Evolutionary conservation across 1,140 invertebrate species (phyloP).

Genomic region (Neodiprion fabricii): DNA sequence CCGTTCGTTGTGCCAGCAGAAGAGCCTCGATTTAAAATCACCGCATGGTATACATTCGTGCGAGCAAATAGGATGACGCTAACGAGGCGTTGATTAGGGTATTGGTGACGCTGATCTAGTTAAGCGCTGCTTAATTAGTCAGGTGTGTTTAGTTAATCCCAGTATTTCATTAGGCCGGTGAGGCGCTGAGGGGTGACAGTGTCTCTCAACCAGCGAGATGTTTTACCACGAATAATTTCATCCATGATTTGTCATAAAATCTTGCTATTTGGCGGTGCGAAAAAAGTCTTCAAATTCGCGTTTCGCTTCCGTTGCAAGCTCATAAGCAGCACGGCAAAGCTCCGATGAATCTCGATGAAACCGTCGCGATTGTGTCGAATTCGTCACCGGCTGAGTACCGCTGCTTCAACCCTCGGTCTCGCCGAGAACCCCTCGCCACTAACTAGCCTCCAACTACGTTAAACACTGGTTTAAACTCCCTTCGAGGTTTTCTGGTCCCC

Average conservation of each 20-base stretch:
- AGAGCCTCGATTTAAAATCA: constrained; percentile 1
- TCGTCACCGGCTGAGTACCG: constrained; percentile 29
- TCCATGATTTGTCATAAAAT: too few relatives aligned
- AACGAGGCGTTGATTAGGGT: constrained; percentile 55
- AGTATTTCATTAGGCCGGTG: constrained; percentile 49
- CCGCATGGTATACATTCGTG: constrained; percentile 38
- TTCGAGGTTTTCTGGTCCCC: constrained; percentile 13
- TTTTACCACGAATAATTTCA: too few relatives aligned
- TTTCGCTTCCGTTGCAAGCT: too few relatives aligned
- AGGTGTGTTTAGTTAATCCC: constrained; percentile 55
- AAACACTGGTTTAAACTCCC: constrained; percentile 53
- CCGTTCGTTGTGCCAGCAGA: too few relatives aligned
- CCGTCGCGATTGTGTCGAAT: background rate
- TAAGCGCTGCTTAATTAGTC: constrained; percentile 55
- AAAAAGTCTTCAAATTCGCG: too few relatives aligned
- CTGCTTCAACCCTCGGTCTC: constrained; percentile 32
- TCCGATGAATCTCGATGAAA: background rate
- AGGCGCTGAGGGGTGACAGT: constrained; percentile 37
- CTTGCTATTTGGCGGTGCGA: too few relatives aligned
- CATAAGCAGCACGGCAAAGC: too few relatives aligned
- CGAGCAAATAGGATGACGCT: constrained; percentile 49
- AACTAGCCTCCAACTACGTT: constrained; percentile 53
- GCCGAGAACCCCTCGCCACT: constrained; percentile 35
- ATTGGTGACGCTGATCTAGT: constrained; percentile 56
- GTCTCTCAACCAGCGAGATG: constrained; percentile 28